These are phyloP conservation scores for Andinoacara biseriatus DNA, from an alignment of 2,113 vertebrate genomes.

Conservation along the genomic window DNA sequence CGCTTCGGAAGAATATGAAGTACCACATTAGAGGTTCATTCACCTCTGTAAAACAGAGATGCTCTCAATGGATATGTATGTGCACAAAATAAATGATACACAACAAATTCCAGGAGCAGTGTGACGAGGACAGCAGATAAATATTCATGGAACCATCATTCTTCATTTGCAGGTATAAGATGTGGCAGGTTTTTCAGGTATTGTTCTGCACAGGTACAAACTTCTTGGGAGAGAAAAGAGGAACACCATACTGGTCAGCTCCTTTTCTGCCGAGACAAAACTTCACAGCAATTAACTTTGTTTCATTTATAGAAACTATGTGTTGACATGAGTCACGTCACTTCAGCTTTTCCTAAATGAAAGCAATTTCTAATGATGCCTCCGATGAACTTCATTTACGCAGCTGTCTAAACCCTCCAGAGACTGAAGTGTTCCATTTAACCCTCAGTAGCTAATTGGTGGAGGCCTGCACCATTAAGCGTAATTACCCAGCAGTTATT, in stretches of 20 bases:
- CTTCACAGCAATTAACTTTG: background rate
- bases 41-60: slow-evolving; percentile 42
- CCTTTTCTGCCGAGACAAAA: background rate
- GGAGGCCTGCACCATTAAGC: slow-evolving; percentile 7
- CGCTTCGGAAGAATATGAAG: slow-evolving; percentile 40
- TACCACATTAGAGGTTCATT: slow-evolving; percentile 50
- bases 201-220: background rate
- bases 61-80: slow-evolving; percentile 39
- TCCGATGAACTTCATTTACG: slow-evolving; percentile 26
- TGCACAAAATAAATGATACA: slow-evolving; percentile 50
- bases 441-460: slow-evolving; percentile 38
- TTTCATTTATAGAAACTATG: background rate
- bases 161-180: slow-evolving; percentile 39
- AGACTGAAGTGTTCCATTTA: slow-evolving; percentile 37
- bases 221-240: background rate
- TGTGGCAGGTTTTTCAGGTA: background rate
- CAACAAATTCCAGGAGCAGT: background rate
- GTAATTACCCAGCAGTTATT: slow-evolving; percentile 42
- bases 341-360: slow-evolving; percentile 13
- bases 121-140: slow-evolving; percentile 27
- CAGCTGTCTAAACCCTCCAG: slow-evolving; percentile 18
- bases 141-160: slow-evolving; percentile 56
- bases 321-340: background rate
- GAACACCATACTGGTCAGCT: background rate
- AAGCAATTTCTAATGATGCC: slow-evolving; percentile 24